Evolutionary conservation across 2,113 vertebrate species (phyloP).

Genomic region (Marcusenius ussheri): DNA sequence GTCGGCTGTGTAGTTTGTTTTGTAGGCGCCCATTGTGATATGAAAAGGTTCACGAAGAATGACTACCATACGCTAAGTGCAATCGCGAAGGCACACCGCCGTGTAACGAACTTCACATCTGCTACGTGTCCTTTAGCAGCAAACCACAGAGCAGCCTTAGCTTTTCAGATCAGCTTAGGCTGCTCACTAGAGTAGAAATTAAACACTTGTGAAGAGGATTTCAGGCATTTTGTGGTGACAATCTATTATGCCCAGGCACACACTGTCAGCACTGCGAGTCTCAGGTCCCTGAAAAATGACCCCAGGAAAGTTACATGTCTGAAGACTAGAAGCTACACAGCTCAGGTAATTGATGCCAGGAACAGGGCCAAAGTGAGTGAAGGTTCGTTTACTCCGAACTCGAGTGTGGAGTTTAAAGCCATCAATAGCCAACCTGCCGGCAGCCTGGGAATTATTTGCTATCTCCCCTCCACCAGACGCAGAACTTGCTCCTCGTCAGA

Average conservation of each 20-base stretch:
- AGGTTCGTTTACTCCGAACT: background rate
- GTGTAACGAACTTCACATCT: background rate
- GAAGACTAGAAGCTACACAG: background rate
- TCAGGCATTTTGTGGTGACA: background rate
- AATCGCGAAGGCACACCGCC: background rate
- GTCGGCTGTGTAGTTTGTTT: background rate
- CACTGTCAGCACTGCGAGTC: background rate
- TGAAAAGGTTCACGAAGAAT: background rate
- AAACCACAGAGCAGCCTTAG: background rate
- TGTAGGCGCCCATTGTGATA: background rate
- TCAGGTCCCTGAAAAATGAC: background rate
- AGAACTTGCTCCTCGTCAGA: background rate
- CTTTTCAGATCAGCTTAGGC: background rate
- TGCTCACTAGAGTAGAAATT: background rate
- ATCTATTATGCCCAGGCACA: background rate
- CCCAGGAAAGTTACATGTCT: background rate
- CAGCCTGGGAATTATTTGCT: background rate
- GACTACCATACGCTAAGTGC: background rate
- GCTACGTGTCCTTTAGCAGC: background rate
- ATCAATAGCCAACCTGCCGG: background rate
- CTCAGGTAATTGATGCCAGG: background rate
- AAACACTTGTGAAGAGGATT: background rate
- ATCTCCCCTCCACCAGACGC: background rate
- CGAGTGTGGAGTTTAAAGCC: background rate
- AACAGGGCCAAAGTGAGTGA: background rate